Evolutionary conservation across 2,113 vertebrate genomes (phyloP), one percentile per base, ranked within the genome.

Genomic region (Neodon shergylaensis): DNA sequence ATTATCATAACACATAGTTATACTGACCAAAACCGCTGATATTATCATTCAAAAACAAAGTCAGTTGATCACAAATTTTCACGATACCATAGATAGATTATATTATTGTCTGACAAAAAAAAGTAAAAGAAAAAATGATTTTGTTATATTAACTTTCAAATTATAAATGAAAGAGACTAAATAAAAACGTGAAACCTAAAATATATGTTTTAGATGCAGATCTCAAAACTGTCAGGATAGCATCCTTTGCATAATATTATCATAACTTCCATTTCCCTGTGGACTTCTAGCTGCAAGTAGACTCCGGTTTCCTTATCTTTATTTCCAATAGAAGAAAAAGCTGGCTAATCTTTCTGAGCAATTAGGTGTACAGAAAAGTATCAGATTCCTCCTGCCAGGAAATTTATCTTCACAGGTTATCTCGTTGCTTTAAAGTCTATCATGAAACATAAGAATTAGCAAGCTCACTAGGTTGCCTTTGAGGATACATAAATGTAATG

Each of bases 231-330:
- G 36, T 24, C 26, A 87, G 58, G 58, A 58, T 21, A 94, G 12
- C 95, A 88, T 94, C 92, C 77, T 95, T 61, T 61, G 74, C 70
- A 96, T 88, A 70, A 16, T n/a, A 85, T 96, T 96, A 94, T 31
- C 88, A 94, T 97, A 91, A 92, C 72, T 84, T 88, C 52, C 13
- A 63, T 94, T 92, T 17, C 44, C 42, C 72, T 88, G 84, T 76
- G 68, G 76, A 52, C 7, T 93, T 94, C 58, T 19, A 74, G 65
- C 58, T 96, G 92, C 92, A 94, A 96, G 89, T 82, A 92, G 95
- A 94, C 79, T 93, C 84, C 31, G 39, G 83, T 77, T 82, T 70
- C 42, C 72, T 96, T 96, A 94, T 95, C 94, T 91, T 90, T 61
- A 19, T 83, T 90, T 73, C 70, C 70, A 93, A n/a, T 13, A 92